Percentiles rank a stretch among this genome's conserved stretches.
Conservation (phyloP, 53 echinoderm and acorn worm genomes). For the Paracentrotus lividus region DNA sequence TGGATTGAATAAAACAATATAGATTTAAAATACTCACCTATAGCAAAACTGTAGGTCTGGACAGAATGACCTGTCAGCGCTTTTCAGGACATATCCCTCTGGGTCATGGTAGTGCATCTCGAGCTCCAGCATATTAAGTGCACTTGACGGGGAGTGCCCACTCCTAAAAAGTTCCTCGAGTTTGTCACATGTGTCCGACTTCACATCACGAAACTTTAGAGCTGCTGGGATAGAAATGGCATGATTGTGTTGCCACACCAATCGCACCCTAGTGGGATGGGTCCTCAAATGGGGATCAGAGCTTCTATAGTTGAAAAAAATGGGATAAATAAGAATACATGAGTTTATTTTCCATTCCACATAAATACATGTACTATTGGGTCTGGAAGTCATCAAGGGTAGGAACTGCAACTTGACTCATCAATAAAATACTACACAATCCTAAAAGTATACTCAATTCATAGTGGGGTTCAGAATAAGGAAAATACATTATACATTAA, state of each 20-base stretch:
- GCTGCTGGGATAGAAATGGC: conserved; percentile 1
- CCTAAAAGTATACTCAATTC: too few relatives aligned
- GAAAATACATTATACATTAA: too few relatives aligned
- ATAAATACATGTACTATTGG: too few relatives aligned
- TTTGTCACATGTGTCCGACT: not conserved
- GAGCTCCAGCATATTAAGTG: conserved; percentile 9
- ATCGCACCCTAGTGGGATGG: not conserved
- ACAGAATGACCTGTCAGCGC: conserved; percentile 48
- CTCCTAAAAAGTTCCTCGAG: conserved; percentile 21
- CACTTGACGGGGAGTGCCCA: conserved; percentile 34
- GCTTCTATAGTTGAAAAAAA: too few relatives aligned
- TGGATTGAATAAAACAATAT: too few relatives aligned
- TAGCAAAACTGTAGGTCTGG: conserved; percentile 52
- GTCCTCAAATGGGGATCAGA: not conserved
- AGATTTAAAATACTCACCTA: not conserved
- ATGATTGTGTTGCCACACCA: not conserved
- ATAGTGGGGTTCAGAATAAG: too few relatives aligned
- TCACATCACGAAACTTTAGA: not conserved
- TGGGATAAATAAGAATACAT: too few relatives aligned
- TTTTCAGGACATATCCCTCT: conserved; percentile 27
- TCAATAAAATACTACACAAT: too few relatives aligned
- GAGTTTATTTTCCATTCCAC: too few relatives aligned
- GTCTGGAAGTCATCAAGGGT: too few relatives aligned
- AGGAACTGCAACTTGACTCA: too few relatives aligned
- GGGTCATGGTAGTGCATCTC: conserved; percentile 1